Base-by-base conservation (phyloP, 2,113 vertebrate genomes). In the Podilymbus podiceps region DNA sequence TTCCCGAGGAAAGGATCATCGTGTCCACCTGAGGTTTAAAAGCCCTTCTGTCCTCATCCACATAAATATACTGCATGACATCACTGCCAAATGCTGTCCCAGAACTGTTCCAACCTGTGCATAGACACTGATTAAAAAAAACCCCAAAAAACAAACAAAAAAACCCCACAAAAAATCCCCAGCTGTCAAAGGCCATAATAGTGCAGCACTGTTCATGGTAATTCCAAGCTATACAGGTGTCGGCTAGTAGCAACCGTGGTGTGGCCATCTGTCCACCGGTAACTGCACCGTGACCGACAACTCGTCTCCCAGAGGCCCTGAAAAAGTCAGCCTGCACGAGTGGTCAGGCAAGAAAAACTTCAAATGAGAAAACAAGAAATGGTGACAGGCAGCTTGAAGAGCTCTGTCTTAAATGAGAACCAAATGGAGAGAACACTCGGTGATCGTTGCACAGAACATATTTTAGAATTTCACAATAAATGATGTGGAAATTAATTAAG, bases 1-100 rank as follows among this genome's bases (percentile, higher is more conserved):
- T 64, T 94, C 50, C 66, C 22, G 25, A 85, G 84, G 77, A 82
- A 82, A 76, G 42, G 35, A 85, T 60, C 58, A 79, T 30, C 75
- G 66, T 52, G 24, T 73, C 62, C 89, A 78, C 74, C n/a, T 67
- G 50, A 92, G 91, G 92, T 96, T 77, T 89, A 46, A 90, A 94
- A 83, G 77, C 81, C 74, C 74, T 82, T 80, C 86, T 76, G 74
- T 92, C 77, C 84, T 95, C 87, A 85, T 50, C 80, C 53, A 72
- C 50, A 88, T 31, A 81, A 92, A 93, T 38, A 90, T 11, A 66
- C 74, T 47, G 67, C 25, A 47, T 69, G 62, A 63, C 58, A 92
- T 58, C 79, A 82, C 8, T 21, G 67, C 72, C 76, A 89, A 92
- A 89, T 75, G 84, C 80, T 87, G 53, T 69, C 66, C 33, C 89